Percentiles rank a stretch among this genome's conserved stretches.
Conservation (phyloP, 2,888 invertebrate species). For the Lampropteryx suffumata region DNA sequence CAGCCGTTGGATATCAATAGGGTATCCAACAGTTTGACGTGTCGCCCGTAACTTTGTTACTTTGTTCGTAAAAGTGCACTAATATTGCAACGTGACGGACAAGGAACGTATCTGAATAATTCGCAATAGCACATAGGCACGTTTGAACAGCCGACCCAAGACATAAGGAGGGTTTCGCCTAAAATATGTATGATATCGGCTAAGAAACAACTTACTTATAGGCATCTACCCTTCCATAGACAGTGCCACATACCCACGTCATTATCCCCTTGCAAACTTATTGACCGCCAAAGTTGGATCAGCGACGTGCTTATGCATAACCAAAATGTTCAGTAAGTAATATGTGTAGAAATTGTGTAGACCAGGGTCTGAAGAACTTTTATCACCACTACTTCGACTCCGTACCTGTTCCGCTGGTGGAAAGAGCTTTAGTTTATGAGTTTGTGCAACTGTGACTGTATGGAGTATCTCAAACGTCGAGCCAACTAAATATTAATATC, state of each 20-base stretch:
- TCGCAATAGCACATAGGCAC: too few relatives aligned
- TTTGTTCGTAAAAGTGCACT: constrained; percentile 16
- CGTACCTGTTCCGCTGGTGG: constrained; percentile 6
- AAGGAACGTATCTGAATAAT: neutral
- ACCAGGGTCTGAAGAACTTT: too few relatives aligned
- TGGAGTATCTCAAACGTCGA: constrained; percentile 40
- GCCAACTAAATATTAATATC: constrained; percentile 60
- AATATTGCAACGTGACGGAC: neutral
- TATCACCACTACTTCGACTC: neutral
- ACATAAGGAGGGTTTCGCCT: too few relatives aligned
- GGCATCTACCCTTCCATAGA: too few relatives aligned
- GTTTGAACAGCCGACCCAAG: too few relatives aligned
- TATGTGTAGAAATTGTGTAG: too few relatives aligned
- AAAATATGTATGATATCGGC: too few relatives aligned
- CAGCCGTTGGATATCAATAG: constrained; percentile 28
- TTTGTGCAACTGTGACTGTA: constrained; percentile 45
- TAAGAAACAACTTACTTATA: too few relatives aligned
- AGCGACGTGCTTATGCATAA: neutral
- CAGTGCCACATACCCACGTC: too few relatives aligned
- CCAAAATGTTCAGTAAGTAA: too few relatives aligned
- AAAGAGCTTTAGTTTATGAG: constrained; percentile 23
- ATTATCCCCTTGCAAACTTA: too few relatives aligned
- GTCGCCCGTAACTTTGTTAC: constrained; percentile 27
- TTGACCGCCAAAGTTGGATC: neutral
- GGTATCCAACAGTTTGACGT: constrained; percentile 30